A percentile compares a stretch with the other conserved stretches of the same genome.
phyloP scores from a whole-genome alignment of 2,113 vertebrate species.

The Myodes glareolus region DNA sequence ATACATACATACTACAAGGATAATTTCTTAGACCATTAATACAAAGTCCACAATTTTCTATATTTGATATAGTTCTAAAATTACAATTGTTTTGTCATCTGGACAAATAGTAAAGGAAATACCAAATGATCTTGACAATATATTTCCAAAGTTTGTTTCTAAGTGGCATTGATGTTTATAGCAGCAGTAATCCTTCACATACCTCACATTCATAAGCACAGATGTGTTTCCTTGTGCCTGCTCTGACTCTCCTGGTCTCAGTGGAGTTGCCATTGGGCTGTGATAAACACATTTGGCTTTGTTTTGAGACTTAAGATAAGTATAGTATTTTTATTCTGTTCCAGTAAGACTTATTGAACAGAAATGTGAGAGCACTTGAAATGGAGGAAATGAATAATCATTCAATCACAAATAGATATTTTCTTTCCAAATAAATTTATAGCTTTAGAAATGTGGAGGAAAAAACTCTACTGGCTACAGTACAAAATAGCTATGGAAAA shows the following conservation, averaged over 20 bases:
- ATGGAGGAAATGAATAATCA: not conserved
- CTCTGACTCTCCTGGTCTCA: not conserved
- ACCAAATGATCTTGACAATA: not conserved
- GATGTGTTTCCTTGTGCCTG: not conserved
- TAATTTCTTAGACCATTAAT: not conserved
- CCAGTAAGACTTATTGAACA: not conserved
- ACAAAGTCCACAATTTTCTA: not conserved
- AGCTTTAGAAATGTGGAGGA: not conserved
- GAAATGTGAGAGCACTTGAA: constrained; percentile 17
- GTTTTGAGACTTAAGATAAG: constrained; percentile 21
- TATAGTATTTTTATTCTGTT: not conserved
- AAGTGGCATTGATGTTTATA: not conserved
- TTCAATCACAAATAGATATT: not conserved
- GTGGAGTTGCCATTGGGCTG: not conserved
- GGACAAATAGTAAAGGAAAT: constrained; percentile 3
- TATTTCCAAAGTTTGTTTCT: constrained; percentile 29
- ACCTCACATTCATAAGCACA: not conserved
- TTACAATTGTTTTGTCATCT: not conserved
- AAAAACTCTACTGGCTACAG: not conserved
- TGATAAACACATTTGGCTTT: constrained; percentile 34
- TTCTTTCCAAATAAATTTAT: not conserved
- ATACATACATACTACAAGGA: not conserved
- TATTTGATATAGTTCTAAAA: not conserved
- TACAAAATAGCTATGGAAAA: not conserved
- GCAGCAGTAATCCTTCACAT: not conserved